phyloP scores from a whole-genome alignment of 2,888 invertebrate species.

The Amiota minor region DNA sequence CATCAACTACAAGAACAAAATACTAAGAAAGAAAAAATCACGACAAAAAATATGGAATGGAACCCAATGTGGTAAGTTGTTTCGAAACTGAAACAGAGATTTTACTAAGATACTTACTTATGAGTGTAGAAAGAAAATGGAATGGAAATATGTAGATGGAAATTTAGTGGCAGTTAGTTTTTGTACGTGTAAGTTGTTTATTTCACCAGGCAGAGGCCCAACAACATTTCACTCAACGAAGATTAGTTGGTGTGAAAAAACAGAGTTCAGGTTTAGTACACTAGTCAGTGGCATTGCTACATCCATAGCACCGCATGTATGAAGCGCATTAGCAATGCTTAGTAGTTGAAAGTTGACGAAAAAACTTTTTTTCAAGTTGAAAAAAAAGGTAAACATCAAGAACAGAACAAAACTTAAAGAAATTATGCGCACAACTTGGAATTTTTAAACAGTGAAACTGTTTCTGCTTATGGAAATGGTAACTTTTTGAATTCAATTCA shows the following conservation, averaged over 20 bases:
- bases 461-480: no score
- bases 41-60: no score
- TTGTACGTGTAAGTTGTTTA: slow-evolving; percentile 14
- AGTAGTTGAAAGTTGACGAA: neutral
- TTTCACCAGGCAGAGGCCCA: neutral
- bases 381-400: neutral
- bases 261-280: no score
- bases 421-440: neutral
- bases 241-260: no score
- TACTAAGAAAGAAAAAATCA: no score
- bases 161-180: neutral
- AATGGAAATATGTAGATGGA: neutral
- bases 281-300: neutral
- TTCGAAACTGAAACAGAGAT: slow-evolving; percentile 23
- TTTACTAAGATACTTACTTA: slow-evolving; percentile 39
- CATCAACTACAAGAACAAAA: neutral
- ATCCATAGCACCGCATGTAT: neutral
- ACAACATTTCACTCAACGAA: no score
- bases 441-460: neutral
- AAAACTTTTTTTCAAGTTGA: neutral
- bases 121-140: neutral
- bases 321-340: slow-evolving; percentile 9
- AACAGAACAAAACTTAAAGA: slow-evolving; percentile 6
- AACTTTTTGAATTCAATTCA: neutral
- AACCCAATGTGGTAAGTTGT: no score